A percentile compares a stretch with the other conserved stretches of the same genome.
These are phyloP conservation scores for Tachyglossus aculeatus DNA, from an alignment of 2,797 vertebrate genomes.

Conservation along the genomic window DNA sequence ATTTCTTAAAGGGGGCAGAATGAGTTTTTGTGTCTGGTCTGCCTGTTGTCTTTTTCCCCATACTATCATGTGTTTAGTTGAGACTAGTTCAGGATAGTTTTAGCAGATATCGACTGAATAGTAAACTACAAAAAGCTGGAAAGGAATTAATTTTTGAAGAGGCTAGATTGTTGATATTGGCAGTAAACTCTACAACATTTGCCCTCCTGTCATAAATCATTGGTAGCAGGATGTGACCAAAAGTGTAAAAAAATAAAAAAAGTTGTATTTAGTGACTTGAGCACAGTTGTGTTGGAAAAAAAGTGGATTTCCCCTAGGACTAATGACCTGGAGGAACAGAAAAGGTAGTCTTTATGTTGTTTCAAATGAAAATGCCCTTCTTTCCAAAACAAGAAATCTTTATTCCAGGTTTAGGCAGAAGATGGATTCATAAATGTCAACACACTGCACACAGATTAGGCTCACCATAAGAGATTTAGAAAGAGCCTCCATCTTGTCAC, in stretches of 20 bases:
- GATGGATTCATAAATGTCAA: neutral
- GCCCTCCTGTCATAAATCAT: constrained; percentile 5
- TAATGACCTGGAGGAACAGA: neutral
- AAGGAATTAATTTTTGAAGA: neutral
- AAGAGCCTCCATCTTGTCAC: neutral
- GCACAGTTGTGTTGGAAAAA: constrained; percentile 22
- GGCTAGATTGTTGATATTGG: constrained; percentile 23
- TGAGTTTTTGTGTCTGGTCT: too few species aligned
- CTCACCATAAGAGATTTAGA: neutral
- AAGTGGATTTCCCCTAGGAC: constrained; percentile 16
- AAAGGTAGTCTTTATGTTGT: neutral
- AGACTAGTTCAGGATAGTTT: neutral
- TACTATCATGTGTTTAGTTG: too few species aligned
- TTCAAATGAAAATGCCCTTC: neutral
- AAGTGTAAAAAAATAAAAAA: neutral
- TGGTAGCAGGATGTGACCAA: constrained; percentile 10
- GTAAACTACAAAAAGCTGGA: neutral
- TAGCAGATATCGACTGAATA: neutral
- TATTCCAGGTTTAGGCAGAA: neutral
- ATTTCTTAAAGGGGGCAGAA: too few species aligned
- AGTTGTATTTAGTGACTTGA: constrained; percentile 41
- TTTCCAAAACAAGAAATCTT: neutral
- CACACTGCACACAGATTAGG: neutral
- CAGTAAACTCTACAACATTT: constrained; percentile 23
- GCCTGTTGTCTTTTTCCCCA: too few species aligned